phyloP scores from a whole-genome alignment of 2,797 vertebrate species.

The Esox masquinongy region DNA sequence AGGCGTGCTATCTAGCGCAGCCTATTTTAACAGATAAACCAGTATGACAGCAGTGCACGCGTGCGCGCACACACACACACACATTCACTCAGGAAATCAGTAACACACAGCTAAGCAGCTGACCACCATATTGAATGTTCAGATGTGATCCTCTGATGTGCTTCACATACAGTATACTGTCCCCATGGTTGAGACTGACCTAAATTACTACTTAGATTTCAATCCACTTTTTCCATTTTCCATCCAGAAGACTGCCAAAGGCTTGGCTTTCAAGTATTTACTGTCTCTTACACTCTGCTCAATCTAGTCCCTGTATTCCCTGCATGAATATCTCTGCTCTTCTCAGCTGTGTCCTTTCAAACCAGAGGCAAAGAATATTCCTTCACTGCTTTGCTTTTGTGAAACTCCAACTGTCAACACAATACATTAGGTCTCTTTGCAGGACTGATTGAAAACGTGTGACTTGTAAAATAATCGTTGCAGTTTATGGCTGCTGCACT shows the following conservation, averaged over 20 bases:
- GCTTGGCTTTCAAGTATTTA: neutral
- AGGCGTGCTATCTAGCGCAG: neutral
- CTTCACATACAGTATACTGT: neutral
- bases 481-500: neutral
- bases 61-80: neutral
- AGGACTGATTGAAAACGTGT: neutral
- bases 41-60: neutral
- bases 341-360: neutral
- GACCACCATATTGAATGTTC: neutral
- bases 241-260: neutral
- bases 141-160: neutral
- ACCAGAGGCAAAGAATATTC: neutral
- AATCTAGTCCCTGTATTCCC: neutral
- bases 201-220: neutral
- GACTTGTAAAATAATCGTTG: neutral
- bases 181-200: conserved; percentile 1
- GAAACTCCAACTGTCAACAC: neutral
- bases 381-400: neutral
- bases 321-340: neutral
- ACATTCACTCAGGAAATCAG: neutral
- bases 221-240: neutral
- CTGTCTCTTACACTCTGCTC: neutral
- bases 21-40: neutral
- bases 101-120: neutral
- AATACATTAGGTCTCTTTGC: neutral